Percentiles rank a stretch among this genome's conserved stretches.
Evolutionary conservation across 2,797 vertebrate genomes (phyloP).

Genomic region (Smutsia temminckii): DNA sequence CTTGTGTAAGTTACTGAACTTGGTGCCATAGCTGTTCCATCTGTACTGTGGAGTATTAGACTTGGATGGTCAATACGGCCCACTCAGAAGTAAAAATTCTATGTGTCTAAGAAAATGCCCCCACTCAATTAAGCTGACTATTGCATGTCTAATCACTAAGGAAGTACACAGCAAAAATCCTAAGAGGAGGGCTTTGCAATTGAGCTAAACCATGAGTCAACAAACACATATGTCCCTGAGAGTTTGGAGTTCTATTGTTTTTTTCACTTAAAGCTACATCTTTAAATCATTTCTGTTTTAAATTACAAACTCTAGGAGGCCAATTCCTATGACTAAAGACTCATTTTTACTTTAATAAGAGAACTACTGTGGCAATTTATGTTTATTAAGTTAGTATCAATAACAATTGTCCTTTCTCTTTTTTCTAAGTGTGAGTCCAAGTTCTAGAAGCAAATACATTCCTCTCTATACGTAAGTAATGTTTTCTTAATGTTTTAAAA

Average conservation of each 20-base stretch:
- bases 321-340: not conserved
- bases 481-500: not conserved
- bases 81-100: not conserved
- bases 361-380: not conserved
- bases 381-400: not conserved
- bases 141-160: no score
- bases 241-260: not conserved
- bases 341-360: not conserved
- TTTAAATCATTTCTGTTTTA: not conserved
- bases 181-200: not conserved
- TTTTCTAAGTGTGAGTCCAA: constrained; percentile 83
- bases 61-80: not conserved
- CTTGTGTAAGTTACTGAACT: not conserved
- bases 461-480: constrained; percentile 85
- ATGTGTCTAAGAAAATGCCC: not conserved
- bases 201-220: no score
- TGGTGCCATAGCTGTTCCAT: rapidly evolving
- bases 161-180: not conserved
- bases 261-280: not conserved
- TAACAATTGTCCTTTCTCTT: constrained; percentile 36
- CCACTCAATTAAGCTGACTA: rapidly evolving
- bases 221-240: no score
- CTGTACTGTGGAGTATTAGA: not conserved
- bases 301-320: not conserved
- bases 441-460: constrained; percentile 83